These are phyloP conservation scores for Eretmocerus hayati DNA, from an alignment of 2,888 invertebrate species.

Conservation along the genomic window DNA sequence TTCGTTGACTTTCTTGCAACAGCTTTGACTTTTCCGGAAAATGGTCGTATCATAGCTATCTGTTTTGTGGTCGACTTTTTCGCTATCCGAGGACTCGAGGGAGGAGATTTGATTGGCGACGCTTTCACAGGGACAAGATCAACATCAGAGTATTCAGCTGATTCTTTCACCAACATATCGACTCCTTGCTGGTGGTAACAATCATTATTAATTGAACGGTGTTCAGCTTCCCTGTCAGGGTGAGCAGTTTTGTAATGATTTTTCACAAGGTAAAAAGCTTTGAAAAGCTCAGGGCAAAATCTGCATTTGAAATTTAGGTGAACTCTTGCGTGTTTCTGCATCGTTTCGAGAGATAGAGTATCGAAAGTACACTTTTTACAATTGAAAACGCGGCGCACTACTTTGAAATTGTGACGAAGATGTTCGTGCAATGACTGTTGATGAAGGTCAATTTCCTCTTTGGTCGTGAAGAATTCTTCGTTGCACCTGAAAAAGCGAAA, in stretches of 20 bases:
- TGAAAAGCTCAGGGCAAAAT: conserved; percentile 41
- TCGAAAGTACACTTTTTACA: conserved; percentile 46
- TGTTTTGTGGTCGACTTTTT: conserved; percentile 47
- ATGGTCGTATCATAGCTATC: conserved; percentile 19
- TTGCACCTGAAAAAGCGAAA: conserved; percentile 10
- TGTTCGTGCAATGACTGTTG: conserved; percentile 44
- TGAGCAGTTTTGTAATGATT: conserved; percentile 38
- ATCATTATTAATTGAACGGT: conserved; percentile 16
- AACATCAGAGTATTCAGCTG: neutral
- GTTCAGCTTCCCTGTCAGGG: conserved; percentile 32
- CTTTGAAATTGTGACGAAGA: conserved; percentile 23
- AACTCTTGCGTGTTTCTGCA: conserved; percentile 44
- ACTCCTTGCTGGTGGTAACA: conserved; percentile 8
- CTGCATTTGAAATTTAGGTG: conserved; percentile 48
- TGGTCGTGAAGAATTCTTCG: conserved; percentile 36
- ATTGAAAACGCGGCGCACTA: conserved; percentile 31
- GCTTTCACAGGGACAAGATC: conserved; percentile 7
- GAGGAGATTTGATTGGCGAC: neutral
- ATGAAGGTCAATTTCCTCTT: conserved; percentile 39
- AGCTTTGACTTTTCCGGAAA: conserved; percentile 29
- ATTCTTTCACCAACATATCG: conserved; percentile 2
- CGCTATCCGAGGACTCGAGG: conserved; percentile 35
- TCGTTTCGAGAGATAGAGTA: conserved; percentile 32
- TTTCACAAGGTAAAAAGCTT: conserved; percentile 32
- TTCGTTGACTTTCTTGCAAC: conserved; percentile 52